phyloP scores from a whole-genome alignment of 2,888 invertebrate species.

The Hypomecis atomaria region DNA sequence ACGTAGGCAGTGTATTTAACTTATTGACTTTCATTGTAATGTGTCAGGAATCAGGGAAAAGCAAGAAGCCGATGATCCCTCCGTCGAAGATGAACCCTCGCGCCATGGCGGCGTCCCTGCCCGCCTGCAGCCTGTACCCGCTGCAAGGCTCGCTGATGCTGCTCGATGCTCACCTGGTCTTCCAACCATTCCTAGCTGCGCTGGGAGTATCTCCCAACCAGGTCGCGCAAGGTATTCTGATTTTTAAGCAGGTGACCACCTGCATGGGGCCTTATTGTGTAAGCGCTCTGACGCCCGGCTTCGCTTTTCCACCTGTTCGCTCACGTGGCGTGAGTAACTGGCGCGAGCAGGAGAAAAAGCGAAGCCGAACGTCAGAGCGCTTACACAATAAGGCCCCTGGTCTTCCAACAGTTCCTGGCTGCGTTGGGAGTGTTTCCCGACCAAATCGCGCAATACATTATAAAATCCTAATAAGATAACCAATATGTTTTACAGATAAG shows the following conservation, averaged over 20 bases:
- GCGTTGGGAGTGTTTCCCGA: background rate
- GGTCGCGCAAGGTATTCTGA: conserved; percentile 79
- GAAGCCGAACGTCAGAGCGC: too few species aligned
- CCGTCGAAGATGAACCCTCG: conserved; percentile 74
- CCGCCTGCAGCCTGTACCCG: conserved; percentile 89
- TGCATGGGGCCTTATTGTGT: too few species aligned
- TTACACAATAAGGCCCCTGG: too few species aligned
- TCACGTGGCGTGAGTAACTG: too few species aligned
- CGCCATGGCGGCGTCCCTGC: conserved; percentile 70
- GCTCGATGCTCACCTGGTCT: conserved; percentile 96
- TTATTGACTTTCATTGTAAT: too few species aligned
- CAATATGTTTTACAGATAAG: too few species aligned
- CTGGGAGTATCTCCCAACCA: conserved; percentile 96
- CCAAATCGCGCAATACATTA: too few species aligned
- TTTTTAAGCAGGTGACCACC: background rate
- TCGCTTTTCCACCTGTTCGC: too few species aligned
- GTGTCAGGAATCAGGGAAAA: conserved; percentile 48
- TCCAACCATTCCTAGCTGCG: conserved; percentile 95
- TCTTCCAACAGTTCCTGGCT: background rate
- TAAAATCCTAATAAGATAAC: too few species aligned
- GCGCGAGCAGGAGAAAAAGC: too few species aligned
- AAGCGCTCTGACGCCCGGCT: too few species aligned
- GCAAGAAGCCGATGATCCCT: conserved; percentile 81
- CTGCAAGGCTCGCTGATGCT: conserved; percentile 93
- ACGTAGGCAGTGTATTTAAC: too few species aligned